Evolutionary conservation across 2,113 vertebrate genomes (phyloP).

Genomic region (Ciconia maguari): DNA sequence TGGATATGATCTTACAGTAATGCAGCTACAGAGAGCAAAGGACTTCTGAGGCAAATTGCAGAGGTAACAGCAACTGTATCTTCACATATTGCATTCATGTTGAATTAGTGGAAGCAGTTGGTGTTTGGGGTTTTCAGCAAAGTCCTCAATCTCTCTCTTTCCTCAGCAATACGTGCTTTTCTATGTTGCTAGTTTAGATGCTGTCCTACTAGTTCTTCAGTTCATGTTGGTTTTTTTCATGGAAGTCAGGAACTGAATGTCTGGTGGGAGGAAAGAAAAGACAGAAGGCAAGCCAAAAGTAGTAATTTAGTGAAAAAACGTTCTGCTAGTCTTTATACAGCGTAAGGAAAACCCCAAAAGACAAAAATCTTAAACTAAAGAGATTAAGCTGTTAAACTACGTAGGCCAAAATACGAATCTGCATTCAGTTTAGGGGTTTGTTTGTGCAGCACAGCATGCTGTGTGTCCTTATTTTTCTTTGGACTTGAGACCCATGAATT

Average conservation of each 20-base stretch:
- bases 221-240: not conserved
- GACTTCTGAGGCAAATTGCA: not conserved
- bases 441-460: slow-evolving; percentile 19
- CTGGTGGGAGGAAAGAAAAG: slow-evolving; percentile 40
- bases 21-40: not conserved
- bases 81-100: not conserved
- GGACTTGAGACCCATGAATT: slow-evolving; percentile 39
- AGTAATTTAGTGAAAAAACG: slow-evolving; percentile 27
- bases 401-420: slow-evolving; percentile 5
- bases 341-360: slow-evolving; percentile 7
- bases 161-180: not conserved
- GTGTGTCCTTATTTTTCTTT: slow-evolving; percentile 15
- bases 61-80: not conserved
- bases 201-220: not conserved
- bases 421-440: not conserved
- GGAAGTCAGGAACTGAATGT: not conserved
- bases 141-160: not conserved
- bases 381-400: slow-evolving; percentile 41
- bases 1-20: not conserved
- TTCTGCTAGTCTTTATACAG: slow-evolving; percentile 24
- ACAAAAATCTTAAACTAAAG: slow-evolving; percentile 29
- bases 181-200: not conserved
- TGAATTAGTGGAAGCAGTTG: not conserved
- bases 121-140: not conserved
- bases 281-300: slow-evolving; percentile 47